These are phyloP conservation scores for Henricia sp. DNA, from an alignment of 53 echinoderm and acorn worm genomes.

Conservation along the genomic window DNA sequence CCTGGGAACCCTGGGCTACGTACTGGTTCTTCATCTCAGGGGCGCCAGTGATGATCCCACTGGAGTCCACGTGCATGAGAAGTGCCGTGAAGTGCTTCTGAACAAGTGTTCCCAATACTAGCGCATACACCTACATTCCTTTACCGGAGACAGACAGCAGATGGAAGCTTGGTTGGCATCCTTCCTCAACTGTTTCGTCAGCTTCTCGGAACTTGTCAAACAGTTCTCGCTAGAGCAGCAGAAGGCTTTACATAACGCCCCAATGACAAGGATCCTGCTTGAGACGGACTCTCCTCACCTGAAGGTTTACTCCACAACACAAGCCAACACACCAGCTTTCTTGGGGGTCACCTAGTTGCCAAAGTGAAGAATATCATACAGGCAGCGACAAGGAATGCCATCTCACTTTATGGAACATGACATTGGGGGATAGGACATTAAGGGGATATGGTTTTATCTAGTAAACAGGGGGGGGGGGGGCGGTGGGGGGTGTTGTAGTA, in stretches of 20 bases:
- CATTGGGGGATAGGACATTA: too few species aligned
- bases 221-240: background rate
- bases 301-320: background rate
- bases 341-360: conserved; percentile 22
- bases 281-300: conserved; percentile 52
- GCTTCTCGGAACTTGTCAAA: conserved; percentile 1
- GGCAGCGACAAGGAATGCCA: conserved; percentile 7
- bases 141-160: conserved; percentile 10
- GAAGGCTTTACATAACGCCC: background rate
- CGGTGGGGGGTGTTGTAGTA: too few species aligned
- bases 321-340: conserved; percentile 36
- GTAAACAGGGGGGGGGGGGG: too few species aligned
- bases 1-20: conserved; percentile 28
- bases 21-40: conserved; percentile 55
- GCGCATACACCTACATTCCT: conserved; percentile 45
- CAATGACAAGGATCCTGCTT: conserved; percentile 3
- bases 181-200: conserved; percentile 4
- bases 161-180: conserved; percentile 9
- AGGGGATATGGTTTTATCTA: too few species aligned
- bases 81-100: conserved; percentile 30
- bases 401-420: too few species aligned
- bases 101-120: conserved; percentile 38
- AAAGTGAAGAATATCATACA: background rate
- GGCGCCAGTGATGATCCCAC: background rate
- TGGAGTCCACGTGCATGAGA: conserved; percentile 31